A percentile compares a stretch with the other conserved stretches of the same genome.
Evolutionary conservation across 2,797 vertebrate species (phyloP).

Genomic region (Sebastes miniatus): DNA sequence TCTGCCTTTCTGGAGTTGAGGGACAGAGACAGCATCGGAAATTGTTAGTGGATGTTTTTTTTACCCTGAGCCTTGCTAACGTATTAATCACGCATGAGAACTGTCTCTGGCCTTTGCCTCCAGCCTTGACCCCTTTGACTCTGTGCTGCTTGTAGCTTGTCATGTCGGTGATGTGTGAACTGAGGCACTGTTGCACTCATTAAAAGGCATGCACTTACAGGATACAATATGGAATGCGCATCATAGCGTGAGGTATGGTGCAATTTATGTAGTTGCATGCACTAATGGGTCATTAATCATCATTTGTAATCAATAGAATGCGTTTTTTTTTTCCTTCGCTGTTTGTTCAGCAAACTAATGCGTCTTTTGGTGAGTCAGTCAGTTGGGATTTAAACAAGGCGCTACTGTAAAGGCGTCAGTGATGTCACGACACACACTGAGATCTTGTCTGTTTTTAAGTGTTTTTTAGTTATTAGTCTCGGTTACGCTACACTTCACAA

Average conservation of each 20-base stretch:
- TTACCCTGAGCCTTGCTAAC: background rate
- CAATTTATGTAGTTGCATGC: background rate
- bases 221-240: background rate
- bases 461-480: constrained; percentile 14
- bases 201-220: background rate
- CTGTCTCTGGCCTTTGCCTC: background rate
- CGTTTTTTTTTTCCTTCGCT: background rate
- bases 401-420: background rate
- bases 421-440: background rate
- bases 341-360: background rate
- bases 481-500: background rate
- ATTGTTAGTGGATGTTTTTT: background rate
- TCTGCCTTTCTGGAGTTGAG: constrained; percentile 43
- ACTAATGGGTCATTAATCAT: background rate
- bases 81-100: background rate
- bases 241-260: background rate
- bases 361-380: background rate
- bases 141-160: background rate
- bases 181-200: background rate
- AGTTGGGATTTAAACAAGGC: background rate
- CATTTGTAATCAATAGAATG: background rate
- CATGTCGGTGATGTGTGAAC: background rate
- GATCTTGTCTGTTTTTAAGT: constrained; percentile 6
- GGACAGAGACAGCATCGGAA: background rate
- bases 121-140: background rate